A percentile compares a stretch with the other conserved stretches of the same genome.
Evolutionary conservation across 2,113 vertebrate genomes (phyloP).

Genomic region (Colossoma macropomum): DNA sequence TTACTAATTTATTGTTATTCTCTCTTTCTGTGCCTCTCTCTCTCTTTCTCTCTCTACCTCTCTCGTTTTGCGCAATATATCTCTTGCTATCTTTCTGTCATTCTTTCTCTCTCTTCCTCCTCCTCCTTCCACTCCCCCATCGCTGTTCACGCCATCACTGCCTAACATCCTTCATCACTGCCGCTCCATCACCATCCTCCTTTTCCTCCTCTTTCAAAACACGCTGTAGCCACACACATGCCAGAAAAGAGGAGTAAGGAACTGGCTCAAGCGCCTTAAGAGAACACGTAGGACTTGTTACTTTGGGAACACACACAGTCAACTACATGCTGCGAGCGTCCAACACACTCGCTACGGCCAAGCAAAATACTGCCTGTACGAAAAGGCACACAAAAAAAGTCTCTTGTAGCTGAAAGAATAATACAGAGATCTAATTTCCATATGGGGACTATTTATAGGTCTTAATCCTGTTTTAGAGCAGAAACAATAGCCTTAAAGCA

Average conservation of each 20-base stretch:
- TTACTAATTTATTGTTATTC: neutral
- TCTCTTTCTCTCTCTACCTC: neutral
- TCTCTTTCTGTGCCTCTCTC: no score
- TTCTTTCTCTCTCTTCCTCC: neutral
- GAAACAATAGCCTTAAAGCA: constrained; percentile 14
- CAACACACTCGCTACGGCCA: constrained; percentile 19
- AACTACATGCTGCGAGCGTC: constrained; percentile 16
- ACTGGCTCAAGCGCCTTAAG: neutral
- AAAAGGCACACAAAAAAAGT: constrained; percentile 8
- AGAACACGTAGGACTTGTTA: constrained; percentile 23
- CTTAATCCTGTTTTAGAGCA: constrained; percentile 32
- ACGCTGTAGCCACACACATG: constrained; percentile 11
- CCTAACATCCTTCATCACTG: constrained; percentile 40
- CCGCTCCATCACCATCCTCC: constrained; percentile 41
- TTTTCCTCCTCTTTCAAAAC: constrained; percentile 19
- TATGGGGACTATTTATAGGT: constrained; percentile 48
- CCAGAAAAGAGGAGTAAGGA: constrained; percentile 2
- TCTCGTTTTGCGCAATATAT: neutral
- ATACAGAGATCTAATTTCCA: constrained; percentile 26
- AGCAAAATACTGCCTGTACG: constrained; percentile 35
- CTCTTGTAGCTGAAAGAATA: constrained; percentile 22
- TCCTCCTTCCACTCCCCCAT: neutral
- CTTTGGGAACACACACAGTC: constrained; percentile 47
- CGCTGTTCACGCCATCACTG: constrained; percentile 27
- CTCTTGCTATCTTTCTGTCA: constrained; percentile 30